Conservation (phyloP, 1,140 invertebrate species). For the Linepithema humile region DNA sequence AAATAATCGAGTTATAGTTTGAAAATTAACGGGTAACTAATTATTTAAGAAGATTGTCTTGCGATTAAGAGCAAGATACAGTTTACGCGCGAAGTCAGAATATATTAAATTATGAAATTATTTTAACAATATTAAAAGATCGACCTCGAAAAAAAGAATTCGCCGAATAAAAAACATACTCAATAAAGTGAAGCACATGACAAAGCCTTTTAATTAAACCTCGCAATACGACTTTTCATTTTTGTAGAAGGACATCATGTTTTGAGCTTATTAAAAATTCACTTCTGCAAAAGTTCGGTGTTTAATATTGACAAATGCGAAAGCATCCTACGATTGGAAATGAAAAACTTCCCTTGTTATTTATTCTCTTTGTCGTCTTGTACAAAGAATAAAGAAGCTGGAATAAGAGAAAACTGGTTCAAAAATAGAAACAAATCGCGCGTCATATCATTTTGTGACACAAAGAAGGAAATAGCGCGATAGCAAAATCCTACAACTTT, state of each 20-base stretch:
- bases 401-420: background rate
- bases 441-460: background rate
- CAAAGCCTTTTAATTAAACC: background rate
- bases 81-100: too few species aligned
- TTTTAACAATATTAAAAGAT: background rate
- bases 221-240: background rate
- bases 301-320: conserved; percentile 28
- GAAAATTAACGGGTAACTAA: background rate
- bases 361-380: background rate
- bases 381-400: background rate
- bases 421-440: background rate
- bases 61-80: too few species aligned
- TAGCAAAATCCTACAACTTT: background rate
- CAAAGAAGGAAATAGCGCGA: background rate
- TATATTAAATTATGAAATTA: background rate
- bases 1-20: background rate
- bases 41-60: background rate
- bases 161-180: background rate
- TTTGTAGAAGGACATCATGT: background rate
- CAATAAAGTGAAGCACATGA: background rate
- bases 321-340: background rate
- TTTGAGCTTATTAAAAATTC: conserved; percentile 26
- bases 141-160: background rate
- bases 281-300: background rate
- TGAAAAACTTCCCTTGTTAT: background rate